These are phyloP conservation scores for Phyllotreta cruciferae DNA, from an alignment of 2,888 invertebrate species.

Conservation along the genomic window DNA sequence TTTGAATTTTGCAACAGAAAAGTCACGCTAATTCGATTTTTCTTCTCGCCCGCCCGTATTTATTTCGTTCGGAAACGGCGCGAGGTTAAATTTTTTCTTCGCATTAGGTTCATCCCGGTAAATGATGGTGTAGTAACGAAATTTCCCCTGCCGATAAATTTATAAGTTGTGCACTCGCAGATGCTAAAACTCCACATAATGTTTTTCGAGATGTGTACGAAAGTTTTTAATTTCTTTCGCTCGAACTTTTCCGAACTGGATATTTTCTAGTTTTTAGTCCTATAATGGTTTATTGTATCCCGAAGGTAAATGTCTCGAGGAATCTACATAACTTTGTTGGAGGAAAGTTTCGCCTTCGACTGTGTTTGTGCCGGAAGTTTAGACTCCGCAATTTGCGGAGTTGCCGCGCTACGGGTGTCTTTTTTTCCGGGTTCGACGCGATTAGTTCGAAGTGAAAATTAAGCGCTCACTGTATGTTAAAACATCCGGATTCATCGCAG, in stretches of 20 bases:
- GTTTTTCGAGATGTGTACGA: conserved; percentile 11
- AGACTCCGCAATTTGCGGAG: conserved; percentile 21
- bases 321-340: conserved; percentile 30
- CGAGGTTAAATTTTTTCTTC: no score
- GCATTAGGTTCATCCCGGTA: no score
- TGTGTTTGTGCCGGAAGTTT: conserved; percentile 24
- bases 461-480: neutral
- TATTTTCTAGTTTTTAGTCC: conserved; percentile 28
- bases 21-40: conserved; percentile 20
- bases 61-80: neutral
- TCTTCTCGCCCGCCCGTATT: conserved; percentile 20
- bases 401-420: neutral
- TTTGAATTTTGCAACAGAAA: conserved; percentile 15
- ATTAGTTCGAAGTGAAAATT: no score
- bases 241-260: conserved; percentile 25
- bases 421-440: no score
- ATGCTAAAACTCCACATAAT: conserved; percentile 10
- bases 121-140: neutral
- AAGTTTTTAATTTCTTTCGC: conserved; percentile 27
- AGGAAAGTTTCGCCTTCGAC: conserved; percentile 26
- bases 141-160: conserved; percentile 5
- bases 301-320: conserved; percentile 25
- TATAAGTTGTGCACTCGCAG: conserved; percentile 4
- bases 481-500: neutral
- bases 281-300: conserved; percentile 31